Base-by-base conservation (phyloP, 2,797 vertebrate genomes). In the Sebastes steindachneri region DNA sequence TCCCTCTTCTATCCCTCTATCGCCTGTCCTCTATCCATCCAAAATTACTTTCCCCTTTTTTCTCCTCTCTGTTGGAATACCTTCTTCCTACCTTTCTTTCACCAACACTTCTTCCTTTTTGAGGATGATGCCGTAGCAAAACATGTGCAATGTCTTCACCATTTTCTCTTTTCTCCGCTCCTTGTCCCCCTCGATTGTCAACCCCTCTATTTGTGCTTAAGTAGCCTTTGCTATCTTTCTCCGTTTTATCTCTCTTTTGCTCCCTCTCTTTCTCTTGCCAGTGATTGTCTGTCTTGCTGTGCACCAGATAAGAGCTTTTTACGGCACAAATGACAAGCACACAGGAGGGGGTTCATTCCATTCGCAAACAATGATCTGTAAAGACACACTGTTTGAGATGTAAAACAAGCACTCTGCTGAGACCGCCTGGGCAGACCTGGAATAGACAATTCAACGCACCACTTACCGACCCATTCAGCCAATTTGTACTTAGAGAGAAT, bases 381-480 rank as follows among this genome's bases (percentile, higher is more conserved):
- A 90, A 91, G 82, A 77, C 72, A 82, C 75, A 79, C 75, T 68
- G 70, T 77, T 86, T 77, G 85, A 86, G 64, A 90, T 89, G 89
- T 92, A 85, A 92, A 92, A 88, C 75, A 87, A 90, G 87, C 82
- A 77, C 73, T 86, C 73, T 71, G 64, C 69, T 31, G 51, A 64
- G 90, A 92, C 91, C 88, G 15, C 91, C 90, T 77, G 84, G 81
- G 79, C n/a, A 7, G 90, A 83, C 79, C 85, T 80, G 78, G 77
- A 90, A 92, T 89, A 91, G 90, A 87, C 87, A 91, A 92, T 93
- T 91, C 88, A 90, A 87, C 71, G 83, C 87, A 90, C 75, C 91
- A 91, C 88, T 92, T 92, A 86, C 86, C 8, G 35, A 90, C 85
- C 86, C 82, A 85, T 87, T 84, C 87, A 86, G 73, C 69, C 84